Percentiles rank a stretch among this genome's conserved stretches.
Evolutionary conservation across 2,113 vertebrate genomes (phyloP).

Genomic region (Brienomyrus brachyistius): DNA sequence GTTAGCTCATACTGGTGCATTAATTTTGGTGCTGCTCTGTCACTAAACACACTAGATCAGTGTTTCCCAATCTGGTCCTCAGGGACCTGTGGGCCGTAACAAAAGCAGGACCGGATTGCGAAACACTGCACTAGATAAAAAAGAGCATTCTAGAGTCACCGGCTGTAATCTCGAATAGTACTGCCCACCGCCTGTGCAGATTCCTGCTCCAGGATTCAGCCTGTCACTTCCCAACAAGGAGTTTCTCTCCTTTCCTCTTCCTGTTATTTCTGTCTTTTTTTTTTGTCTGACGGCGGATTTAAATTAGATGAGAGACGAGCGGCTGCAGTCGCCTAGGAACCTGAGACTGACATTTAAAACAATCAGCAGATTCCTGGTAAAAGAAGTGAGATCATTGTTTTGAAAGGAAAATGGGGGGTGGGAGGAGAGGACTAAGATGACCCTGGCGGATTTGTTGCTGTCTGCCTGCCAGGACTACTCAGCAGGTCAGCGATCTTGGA

Average conservation of each 20-base stretch:
- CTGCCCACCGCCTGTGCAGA: slow-evolving; percentile 26
- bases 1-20: slow-evolving; percentile 23
- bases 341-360: slow-evolving; percentile 51
- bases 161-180: slow-evolving; percentile 27
- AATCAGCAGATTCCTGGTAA: slow-evolving; percentile 53
- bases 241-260: slow-evolving; percentile 19
- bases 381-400: slow-evolving; percentile 55
- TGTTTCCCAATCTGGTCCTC: neutral
- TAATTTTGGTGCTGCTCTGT: neutral
- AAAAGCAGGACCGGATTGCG: neutral
- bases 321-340: slow-evolving; percentile 31
- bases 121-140: neutral
- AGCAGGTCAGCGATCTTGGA: neutral
- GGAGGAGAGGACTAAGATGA: slow-evolving; percentile 16
- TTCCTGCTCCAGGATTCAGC: slow-evolving; percentile 25
- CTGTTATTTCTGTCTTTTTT: neutral
- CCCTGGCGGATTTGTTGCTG: slow-evolving; percentile 28
- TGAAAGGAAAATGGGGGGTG: slow-evolving; percentile 12
- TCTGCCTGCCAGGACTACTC: slow-evolving; percentile 24
- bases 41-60: neutral
- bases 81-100: neutral
- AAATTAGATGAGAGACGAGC: slow-evolving; percentile 30
- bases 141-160: slow-evolving; percentile 2
- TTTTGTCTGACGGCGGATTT: neutral
- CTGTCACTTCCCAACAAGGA: slow-evolving; percentile 31